Conservation (phyloP, 2,797 vertebrate genomes). For the Prionace glauca region DNA sequence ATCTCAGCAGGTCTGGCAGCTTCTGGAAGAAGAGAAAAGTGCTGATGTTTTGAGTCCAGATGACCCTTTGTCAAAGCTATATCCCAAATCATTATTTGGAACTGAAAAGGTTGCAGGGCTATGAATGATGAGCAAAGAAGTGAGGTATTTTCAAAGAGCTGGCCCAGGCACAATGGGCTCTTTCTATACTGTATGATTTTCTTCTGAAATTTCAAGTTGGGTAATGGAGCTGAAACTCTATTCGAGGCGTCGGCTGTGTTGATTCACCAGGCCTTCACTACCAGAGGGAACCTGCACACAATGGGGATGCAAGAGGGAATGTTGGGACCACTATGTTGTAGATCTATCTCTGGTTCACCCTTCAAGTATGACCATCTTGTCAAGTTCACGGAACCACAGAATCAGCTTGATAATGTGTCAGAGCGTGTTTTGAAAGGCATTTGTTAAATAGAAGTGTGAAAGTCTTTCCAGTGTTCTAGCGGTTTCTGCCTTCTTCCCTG, state of each 20-base stretch:
- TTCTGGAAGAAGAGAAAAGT: no score
- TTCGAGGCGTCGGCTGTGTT: neutral
- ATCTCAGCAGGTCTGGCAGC: no score
- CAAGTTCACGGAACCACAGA: neutral
- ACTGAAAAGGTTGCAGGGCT: no score
- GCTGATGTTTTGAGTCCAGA: no score
- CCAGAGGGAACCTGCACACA: neutral
- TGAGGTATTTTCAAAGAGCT: no score
- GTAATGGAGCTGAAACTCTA: neutral
- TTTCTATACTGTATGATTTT: neutral
- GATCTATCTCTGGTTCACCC: neutral
- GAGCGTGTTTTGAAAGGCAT: neutral
- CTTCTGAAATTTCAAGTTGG: neutral
- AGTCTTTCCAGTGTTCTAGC: neutral
- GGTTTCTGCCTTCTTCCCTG: neutral
- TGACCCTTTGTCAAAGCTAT: no score
- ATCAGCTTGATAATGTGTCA: neutral
- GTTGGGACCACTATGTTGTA: neutral
- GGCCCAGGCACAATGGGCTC: neutral
- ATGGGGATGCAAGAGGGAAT: neutral
- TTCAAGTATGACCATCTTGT: neutral
- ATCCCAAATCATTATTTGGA: neutral
- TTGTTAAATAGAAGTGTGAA: neutral
- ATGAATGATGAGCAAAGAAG: no score
- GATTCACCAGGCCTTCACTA: neutral